Evolutionary conservation across 1,140 invertebrate species (phyloP).

Genomic region (Halesus radiatus): DNA sequence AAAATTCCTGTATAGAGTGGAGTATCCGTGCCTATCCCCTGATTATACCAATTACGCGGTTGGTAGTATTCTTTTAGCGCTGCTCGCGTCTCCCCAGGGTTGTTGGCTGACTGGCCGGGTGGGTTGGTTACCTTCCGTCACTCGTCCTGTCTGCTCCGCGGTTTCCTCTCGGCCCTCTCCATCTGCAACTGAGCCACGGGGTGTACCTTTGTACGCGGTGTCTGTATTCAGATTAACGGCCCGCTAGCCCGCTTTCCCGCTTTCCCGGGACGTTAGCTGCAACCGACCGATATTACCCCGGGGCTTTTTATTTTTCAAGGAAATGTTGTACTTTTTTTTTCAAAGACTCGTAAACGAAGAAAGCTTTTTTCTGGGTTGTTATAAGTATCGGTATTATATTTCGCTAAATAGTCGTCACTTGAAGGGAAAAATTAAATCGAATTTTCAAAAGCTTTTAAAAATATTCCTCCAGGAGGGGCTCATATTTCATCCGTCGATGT

Average conservation of each 20-base stretch:
- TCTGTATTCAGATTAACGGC: neutral
- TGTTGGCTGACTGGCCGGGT: too few relatives aligned
- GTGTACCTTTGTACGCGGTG: neutral
- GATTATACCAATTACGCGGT: constrained; percentile 58
- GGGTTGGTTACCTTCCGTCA: constrained; percentile 18
- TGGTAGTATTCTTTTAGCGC: constrained; percentile 52
- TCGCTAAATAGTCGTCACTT: neutral
- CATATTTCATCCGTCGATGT: neutral
- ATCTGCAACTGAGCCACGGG: neutral
- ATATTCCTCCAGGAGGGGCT: neutral
- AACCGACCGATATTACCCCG: constrained; percentile 21
- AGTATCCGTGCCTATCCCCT: constrained; percentile 54
- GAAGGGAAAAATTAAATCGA: constrained; percentile 4
- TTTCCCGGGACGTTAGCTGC: neutral
- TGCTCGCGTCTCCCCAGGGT: too few relatives aligned
- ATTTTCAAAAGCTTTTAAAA: constrained; percentile 10
- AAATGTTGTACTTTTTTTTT: neutral
- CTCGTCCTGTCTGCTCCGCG: constrained; percentile 12
- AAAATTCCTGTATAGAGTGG: constrained; percentile 49
- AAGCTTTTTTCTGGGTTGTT: constrained; percentile 1
- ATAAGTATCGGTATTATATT: neutral
- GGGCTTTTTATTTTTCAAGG: constrained; percentile 8
- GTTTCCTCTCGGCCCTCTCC: neutral
- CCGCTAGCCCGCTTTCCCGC: neutral
- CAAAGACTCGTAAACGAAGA: constrained; percentile 24